Evolutionary conservation across 2,797 vertebrate genomes (phyloP).

Genomic region (Sebastolobus alascanus): DNA sequence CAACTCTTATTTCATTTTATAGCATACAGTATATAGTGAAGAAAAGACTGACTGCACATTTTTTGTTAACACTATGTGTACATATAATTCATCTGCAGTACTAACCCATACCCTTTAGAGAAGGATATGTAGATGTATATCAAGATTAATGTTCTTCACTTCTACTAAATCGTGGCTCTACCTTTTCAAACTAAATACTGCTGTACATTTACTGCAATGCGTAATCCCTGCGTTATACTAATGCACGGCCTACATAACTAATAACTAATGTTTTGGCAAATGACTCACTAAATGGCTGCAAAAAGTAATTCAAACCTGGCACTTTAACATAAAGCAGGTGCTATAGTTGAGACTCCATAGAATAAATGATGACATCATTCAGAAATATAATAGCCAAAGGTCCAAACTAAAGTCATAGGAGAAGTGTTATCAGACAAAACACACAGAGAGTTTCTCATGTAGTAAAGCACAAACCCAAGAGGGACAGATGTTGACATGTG

Average conservation of each 20-base stretch:
- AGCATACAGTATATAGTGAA: not conserved
- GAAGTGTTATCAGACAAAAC: constrained; percentile 1
- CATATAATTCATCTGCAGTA: constrained; percentile 2
- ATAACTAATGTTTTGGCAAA: constrained; percentile 17
- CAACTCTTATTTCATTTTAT: not conserved
- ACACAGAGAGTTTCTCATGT: constrained; percentile 8
- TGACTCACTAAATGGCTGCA: not conserved
- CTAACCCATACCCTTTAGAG: not conserved
- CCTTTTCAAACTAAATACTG: constrained; percentile 29
- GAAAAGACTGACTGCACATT: not conserved
- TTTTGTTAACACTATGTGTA: not conserved
- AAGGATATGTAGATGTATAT: constrained; percentile 21
- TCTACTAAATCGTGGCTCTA: constrained; percentile 13
- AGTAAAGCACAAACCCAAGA: not conserved
- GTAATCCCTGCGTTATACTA: not conserved
- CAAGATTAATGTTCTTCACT: constrained; percentile 19
- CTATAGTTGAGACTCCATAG: not conserved
- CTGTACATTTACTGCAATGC: not conserved
- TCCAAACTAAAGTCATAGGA: not conserved
- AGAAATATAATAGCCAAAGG: not conserved
- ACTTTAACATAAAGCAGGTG: constrained; percentile 11
- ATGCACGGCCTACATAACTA: not conserved
- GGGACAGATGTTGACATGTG: constrained; percentile 53
- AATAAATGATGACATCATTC: not conserved
- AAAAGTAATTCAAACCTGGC: not conserved